Evolutionary conservation across 1,140 invertebrate species (phyloP).

Genomic region (Zaprionus capensis): DNA sequence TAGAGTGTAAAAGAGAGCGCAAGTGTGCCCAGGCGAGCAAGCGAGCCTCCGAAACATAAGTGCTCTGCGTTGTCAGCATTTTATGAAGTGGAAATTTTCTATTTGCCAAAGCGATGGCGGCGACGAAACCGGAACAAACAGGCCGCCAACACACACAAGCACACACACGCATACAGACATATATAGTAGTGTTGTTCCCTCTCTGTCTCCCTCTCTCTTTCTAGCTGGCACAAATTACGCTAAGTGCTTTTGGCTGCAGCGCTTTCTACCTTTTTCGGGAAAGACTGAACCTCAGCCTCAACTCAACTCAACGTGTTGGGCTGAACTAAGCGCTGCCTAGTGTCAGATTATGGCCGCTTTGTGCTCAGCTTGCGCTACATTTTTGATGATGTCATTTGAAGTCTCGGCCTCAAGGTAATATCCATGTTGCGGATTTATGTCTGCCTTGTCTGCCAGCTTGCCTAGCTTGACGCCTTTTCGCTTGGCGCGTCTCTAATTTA

Average conservation of each 20-base stretch:
- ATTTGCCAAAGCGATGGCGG: constrained; percentile 71
- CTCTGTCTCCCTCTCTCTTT: constrained; percentile 22
- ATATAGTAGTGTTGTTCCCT: background rate
- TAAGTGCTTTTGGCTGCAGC: constrained; percentile 78
- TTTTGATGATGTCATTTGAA: constrained; percentile 82
- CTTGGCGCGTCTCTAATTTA: constrained; percentile 55
- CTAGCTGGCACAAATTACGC: constrained; percentile 70
- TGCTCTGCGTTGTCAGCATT: constrained; percentile 75
- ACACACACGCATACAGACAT: constrained; percentile 2
- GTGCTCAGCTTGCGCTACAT: constrained; percentile 68
- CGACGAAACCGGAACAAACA: constrained; percentile 77
- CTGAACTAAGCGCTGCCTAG: constrained; percentile 75
- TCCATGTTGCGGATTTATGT: constrained; percentile 71
- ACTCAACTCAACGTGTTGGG: constrained; percentile 3
- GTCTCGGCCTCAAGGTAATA: constrained; percentile 62
- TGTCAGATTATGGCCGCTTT: constrained; percentile 81
- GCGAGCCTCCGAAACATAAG: constrained; percentile 61
- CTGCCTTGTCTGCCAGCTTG: background rate
- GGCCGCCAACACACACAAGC: constrained; percentile 35
- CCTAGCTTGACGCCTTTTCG: constrained; percentile 14
- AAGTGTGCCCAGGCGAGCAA: constrained; percentile 28
- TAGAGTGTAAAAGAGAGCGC: background rate
- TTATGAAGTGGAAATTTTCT: constrained; percentile 80
- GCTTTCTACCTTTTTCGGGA: constrained; percentile 65
- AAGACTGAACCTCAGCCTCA: background rate